Evolutionary conservation across 1,140 invertebrate species (phyloP).

Genomic region (Gryllus bimaculatus): DNA sequence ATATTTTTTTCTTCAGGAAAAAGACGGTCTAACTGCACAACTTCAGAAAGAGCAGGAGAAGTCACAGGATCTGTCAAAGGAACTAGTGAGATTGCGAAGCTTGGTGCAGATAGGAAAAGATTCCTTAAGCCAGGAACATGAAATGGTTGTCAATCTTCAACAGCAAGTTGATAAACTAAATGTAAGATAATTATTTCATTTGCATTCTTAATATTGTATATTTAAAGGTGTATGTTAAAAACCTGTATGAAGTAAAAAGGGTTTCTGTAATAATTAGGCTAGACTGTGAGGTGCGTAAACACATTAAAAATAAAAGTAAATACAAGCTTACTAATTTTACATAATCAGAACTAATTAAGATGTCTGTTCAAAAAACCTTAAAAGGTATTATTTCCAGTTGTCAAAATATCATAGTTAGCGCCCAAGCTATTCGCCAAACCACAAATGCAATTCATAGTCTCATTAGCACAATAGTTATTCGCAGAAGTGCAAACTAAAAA

Average conservation of each 20-base stretch:
- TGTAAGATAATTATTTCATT: constrained; percentile 25
- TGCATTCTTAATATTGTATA: neutral
- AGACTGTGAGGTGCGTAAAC: no score
- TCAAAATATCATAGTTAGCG: no score
- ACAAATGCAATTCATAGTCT: no score
- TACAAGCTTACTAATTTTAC: no score
- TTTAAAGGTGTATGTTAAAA: constrained; percentile 1
- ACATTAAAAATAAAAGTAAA: no score
- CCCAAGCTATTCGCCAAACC: no score
- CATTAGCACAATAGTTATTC: no score
- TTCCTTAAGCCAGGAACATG: constrained; percentile 29
- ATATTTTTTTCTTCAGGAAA: constrained; percentile 27
- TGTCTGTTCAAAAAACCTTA: no score
- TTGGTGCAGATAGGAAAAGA: constrained; percentile 29
- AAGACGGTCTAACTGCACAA: constrained; percentile 27
- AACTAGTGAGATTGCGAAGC: constrained; percentile 26
- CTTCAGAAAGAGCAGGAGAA: constrained; percentile 26
- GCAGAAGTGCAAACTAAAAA: no score
- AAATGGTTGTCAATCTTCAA: constrained; percentile 28
- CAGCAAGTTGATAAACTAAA: constrained; percentile 31
- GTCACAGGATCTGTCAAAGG: constrained; percentile 17
- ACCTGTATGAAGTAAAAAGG: neutral
- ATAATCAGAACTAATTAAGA: no score
- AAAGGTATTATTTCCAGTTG: no score
- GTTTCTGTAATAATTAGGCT: no score